Percentiles rank a stretch among this genome's conserved stretches.
Evolutionary conservation across 2,113 vertebrate genomes (phyloP).

Genomic region (Austrofundulus limnaeus): DNA sequence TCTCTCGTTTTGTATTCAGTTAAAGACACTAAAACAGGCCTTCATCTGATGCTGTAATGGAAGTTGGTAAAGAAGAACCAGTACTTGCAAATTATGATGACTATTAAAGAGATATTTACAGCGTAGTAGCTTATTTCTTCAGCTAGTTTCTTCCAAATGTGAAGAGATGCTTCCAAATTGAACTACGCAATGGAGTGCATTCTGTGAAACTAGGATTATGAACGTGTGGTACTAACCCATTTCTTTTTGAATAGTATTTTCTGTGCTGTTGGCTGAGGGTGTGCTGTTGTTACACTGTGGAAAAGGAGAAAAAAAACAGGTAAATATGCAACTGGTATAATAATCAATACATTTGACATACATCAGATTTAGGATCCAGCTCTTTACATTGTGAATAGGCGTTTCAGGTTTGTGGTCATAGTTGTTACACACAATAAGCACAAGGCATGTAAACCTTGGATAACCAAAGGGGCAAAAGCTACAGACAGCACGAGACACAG

Average conservation of each 20-base stretch:
- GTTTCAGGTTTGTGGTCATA: background rate
- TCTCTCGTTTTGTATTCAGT: slow-evolving; percentile 53
- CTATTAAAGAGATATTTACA: slow-evolving; percentile 38
- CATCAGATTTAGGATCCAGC: background rate
- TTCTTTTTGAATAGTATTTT: slow-evolving; percentile 29
- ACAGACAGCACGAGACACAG: no score
- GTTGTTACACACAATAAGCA: background rate
- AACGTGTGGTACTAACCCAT: slow-evolving; percentile 52
- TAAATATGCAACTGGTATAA: background rate
- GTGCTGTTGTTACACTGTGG: slow-evolving; percentile 18
- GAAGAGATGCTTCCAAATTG: slow-evolving; percentile 13
- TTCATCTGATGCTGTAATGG: slow-evolving; percentile 52
- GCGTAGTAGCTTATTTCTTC: slow-evolving; percentile 31
- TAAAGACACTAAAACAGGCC: slow-evolving; percentile 8
- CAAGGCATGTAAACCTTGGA: no score
- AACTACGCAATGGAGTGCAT: no score
- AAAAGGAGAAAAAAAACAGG: background rate
- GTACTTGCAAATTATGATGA: slow-evolving; percentile 32
- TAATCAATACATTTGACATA: background rate
- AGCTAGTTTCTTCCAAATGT: slow-evolving; percentile 23
- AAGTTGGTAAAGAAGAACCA: slow-evolving; percentile 32
- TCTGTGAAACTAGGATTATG: no score
- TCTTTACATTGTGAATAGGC: background rate
- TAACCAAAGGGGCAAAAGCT: no score
- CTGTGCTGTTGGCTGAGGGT: slow-evolving; percentile 12